Conservation (phyloP, 2,888 invertebrate genomes). For the Listrodromus nycthemerus region DNA sequence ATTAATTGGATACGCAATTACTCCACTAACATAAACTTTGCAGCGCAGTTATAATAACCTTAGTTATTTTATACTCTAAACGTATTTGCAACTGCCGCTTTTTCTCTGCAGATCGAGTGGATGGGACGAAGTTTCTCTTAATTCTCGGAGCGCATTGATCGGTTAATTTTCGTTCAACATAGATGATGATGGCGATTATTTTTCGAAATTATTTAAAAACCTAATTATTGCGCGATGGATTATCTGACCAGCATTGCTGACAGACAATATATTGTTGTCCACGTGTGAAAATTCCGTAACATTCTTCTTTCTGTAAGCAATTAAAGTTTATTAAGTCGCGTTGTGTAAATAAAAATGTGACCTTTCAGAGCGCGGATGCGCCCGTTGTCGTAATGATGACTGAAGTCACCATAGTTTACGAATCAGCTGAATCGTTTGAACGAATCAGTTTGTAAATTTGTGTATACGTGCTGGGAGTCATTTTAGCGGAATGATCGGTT, state of each 20-base stretch:
- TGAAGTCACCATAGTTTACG: not conserved
- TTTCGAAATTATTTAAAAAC: not conserved
- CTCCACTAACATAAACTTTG: constrained; percentile 69
- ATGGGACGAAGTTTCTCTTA: constrained; percentile 9
- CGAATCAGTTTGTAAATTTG: not conserved
- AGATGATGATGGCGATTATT: not conserved
- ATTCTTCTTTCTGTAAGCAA: not conserved
- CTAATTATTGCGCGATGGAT: not conserved
- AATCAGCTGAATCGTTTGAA: not conserved
- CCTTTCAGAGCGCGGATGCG: not conserved
- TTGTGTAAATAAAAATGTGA: not conserved
- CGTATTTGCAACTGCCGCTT: constrained; percentile 42
- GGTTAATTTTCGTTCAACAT: not conserved
- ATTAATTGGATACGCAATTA: constrained; percentile 78
- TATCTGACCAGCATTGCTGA: not conserved
- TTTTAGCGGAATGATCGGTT: too few relatives aligned
- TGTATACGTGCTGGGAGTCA: too few relatives aligned
- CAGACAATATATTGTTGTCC: not conserved
- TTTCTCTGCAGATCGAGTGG: not conserved
- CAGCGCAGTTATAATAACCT: constrained; percentile 57
- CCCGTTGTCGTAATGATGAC: not conserved
- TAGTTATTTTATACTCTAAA: constrained; percentile 58
- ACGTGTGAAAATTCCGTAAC: not conserved
- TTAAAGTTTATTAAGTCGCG: not conserved
- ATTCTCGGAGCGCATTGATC: not conserved